Base-by-base conservation (phyloP, 2,888 invertebrate genomes). In the Sceliomorpha sp. region DNA sequence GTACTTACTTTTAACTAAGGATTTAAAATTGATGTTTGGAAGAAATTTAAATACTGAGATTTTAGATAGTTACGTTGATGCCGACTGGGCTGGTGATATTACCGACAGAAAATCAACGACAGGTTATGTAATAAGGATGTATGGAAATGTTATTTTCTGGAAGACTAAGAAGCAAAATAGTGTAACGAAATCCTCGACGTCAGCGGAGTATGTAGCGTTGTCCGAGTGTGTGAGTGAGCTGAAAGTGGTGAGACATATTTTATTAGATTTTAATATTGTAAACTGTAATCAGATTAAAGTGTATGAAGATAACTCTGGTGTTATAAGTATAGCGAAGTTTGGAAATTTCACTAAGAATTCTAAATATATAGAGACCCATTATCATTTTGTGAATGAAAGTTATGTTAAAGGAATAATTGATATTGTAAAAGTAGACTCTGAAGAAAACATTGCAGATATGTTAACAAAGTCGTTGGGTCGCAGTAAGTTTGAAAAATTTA, bases 81-180 rank as follows among this genome's bases (percentile, higher is more conserved):
- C 72, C 2, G 67, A 73, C 47, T 67, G 51, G 67, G 67, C 70
- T 17, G 74, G 70, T 6, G 74, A 70, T 40, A 36, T 17, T 13
- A 4, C 45, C 0, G 68, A 74, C 40, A 45, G 74, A 12, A 72
- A 72, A 29, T 72, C 70, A 1, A 72, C 74, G 1, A 36, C 74
- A 0, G 74, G 70, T 1, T 74, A 56, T 60, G 14, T 72, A 45
- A 63, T 74, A 1, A 59, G 44, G 47, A 9, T 69, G 6, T 72
- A 15, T 42, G 66, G 59, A 36, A 72, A 71, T 48, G 36, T 34
- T 1, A 34, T 75, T 1, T 15, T 13, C 17, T 72, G 71, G 73
- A 73, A 68, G 34, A 64, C 72, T 0, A 14, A 36, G 26, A 75
- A 72, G 51, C 71, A 70, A 45, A 29, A 10, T 8, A 29, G 50